Base-by-base conservation (phyloP, 2,113 vertebrate species). In the Callopanchax toddi region DNA sequence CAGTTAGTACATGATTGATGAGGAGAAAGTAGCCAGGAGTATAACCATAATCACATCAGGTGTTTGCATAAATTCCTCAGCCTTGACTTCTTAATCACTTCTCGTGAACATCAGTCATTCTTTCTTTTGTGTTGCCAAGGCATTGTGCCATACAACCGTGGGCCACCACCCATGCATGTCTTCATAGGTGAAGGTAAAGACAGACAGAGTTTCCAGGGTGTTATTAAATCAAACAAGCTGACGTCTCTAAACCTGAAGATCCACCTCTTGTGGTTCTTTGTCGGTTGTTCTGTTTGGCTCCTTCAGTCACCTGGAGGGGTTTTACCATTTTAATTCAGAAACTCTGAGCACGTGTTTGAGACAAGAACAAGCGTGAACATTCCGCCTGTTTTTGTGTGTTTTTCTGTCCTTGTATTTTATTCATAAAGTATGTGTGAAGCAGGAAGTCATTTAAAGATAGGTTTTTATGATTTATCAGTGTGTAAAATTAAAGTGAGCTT, bases 221-320 rank as follows among this genome's bases (percentile, higher is more conserved):
- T 3, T 23, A 36, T n/a, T 48, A 22, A 52, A 15, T 15, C 11
- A 25, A 1, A 18, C n/a, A 32, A 45, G 2, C n/a, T 22, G 21
- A 25, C 12, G 1, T 10, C 1, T 3, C 4, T 40, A 67, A 58
- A 78, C 67, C 55, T 65, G 50, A 72, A 72, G 60, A 49, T 58
- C 63, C 18, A 53, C 50, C 25, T n/a, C 0, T 0, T 1, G 2
- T 2, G 1, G 20, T 50, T 51, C 0, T 23, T 25, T 32, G 18
- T 20, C 4, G 36, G 16, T 59, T 23, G 21, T 57, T 29, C 6
- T 34, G 25, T 70, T 25, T 56, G 29, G 16, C 29, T 17, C 12
- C 6, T 11, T 11, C 20, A 13, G 32, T 58, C 18, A 48, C 43
- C 16, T n/a, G 11, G 10, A 49, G 2, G 5, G 0, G 17, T 45